Base-by-base conservation (phyloP, 2,888 invertebrate genomes). In the Drosophila robusta region DNA sequence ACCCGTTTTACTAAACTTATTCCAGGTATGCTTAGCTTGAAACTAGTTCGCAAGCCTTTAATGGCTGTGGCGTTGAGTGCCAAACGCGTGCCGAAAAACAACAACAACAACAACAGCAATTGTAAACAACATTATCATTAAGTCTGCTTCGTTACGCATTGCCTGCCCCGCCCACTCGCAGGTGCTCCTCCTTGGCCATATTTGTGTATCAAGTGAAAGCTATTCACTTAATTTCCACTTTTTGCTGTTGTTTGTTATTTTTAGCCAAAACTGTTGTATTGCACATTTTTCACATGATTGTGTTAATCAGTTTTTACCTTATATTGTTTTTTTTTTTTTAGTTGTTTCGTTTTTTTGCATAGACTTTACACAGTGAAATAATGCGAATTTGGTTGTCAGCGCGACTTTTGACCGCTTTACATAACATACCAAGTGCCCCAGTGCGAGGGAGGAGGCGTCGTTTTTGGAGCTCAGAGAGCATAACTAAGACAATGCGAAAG, bases 281-380 rank as follows among this genome's bases (percentile, higher is more conserved):
- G 84, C 84, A 78, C 80, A 83, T 73, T 83, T 88, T 88, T 84
- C 84, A 80, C 87, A 84, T 78, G 74, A 80, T 89, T 87, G 89
- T 89, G 89, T 78, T 84, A 84, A 84, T 89, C 63, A 80, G 67
- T 75, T 67, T 69, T 62, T 69, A 36, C 60, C 56, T 65, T 82
- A 54, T 60, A 54, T 58, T 50, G 34, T 54, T 16, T 34, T 34
- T 7, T 44, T 50, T 32, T 32, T 42, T 57, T 67, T 49, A 38
- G 44, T n/a, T 18, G 42, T 38, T 62, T 46, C 14, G 42, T 58
- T 64, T 52, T 49, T 50, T 46, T 32, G 44, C 57, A 24, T 50
- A 12, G 36, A 18, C 29, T 16, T 22, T 34, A 26, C 24, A 45
- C 42, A 55, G 6, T 45, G 41, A 57, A 58, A 68, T 73, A 69